Percentiles rank a stretch among this genome's conserved stretches.
These are phyloP conservation scores for Eubucco bourcierii DNA, from an alignment of 2,113 vertebrate species.

Conservation along the genomic window DNA sequence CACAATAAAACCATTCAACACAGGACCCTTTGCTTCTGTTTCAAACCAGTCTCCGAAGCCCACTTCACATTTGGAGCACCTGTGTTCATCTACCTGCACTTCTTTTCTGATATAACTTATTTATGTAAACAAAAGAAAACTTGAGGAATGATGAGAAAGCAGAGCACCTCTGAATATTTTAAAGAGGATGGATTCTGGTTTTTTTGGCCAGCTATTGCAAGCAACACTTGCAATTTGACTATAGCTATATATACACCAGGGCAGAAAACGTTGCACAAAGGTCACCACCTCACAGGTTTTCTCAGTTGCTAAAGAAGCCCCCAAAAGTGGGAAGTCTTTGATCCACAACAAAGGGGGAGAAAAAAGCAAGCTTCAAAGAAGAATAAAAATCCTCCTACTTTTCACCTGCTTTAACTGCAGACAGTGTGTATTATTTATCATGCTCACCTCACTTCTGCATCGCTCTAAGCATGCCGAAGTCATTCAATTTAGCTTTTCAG, in stretches of 20 bases:
- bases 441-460: background rate
- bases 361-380: constrained; percentile 72
- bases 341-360: constrained; percentile 52
- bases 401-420: constrained; percentile 30
- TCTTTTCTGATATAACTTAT: constrained; percentile 10
- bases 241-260: background rate
- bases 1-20: background rate
- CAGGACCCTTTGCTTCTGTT: constrained; percentile 25
- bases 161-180: background rate
- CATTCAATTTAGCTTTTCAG: constrained; percentile 1
- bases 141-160: background rate
- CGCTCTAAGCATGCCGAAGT: background rate
- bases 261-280: background rate
- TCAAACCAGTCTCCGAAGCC: constrained; percentile 30
- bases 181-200: background rate
- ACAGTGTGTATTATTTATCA: constrained; percentile 51
- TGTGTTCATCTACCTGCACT: background rate
- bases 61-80: background rate
- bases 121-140: constrained; percentile 15
- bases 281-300: constrained; percentile 3
- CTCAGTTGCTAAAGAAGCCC: constrained; percentile 32
- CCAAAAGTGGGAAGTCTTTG: constrained; percentile 55
- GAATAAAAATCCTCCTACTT: constrained; percentile 47
- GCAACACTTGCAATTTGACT: background rate
- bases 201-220: background rate